Base-by-base conservation (phyloP, 2,113 vertebrate species). In the Oxyruncus cristatus region DNA sequence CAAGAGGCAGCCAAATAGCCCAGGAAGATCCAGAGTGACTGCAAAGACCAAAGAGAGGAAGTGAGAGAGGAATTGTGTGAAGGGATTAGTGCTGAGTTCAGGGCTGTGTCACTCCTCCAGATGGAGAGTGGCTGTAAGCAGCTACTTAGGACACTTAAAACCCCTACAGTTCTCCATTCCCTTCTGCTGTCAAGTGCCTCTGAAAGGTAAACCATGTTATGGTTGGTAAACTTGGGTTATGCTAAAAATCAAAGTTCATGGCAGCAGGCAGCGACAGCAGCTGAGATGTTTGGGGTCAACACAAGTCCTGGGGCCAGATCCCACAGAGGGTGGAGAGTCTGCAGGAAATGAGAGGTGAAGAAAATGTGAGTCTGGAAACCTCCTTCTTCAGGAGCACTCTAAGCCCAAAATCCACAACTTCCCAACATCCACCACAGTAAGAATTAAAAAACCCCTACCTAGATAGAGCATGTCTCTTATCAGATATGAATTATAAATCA, bases 401-500 rank as follows among this genome's bases (percentile, higher is more conserved):
- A 58, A 9, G 28, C 24, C 15, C 44, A 28, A 80, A 90, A 93
- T 47, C 76, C 75, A 91, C 42, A 92, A 70, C 2, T 2, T 16
- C 23, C 18, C 61, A 70, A 22, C 12, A 81, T 33, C 5, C 20
- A 63, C 39, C 21, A 30, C 22, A 10, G 35, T 63, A 92, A 50
- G 28, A 83, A 68, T 37, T 81, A 5, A 35, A 47, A 88, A 39
- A 47, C 1, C 1, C 1, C 15, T 68, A 73, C 32, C 61, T 63
- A 77, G 30, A 70, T 9, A 56, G 59, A 72, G 20, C 53, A 62
- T 79, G 66, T 79, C 23, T 76, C 89, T 82, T 92, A 91, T 53
- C 88, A 83, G 53, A 59, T 80, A 94, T 88, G 55, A 96, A 95
- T 94, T 93, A 95, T 96, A 92, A 93, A 96, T 91, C 88, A 84